A percentile compares a stretch with the other conserved stretches of the same genome.
phyloP scores from a whole-genome alignment of 2,888 invertebrate species.

The Hirtodrosophila cameraria region DNA sequence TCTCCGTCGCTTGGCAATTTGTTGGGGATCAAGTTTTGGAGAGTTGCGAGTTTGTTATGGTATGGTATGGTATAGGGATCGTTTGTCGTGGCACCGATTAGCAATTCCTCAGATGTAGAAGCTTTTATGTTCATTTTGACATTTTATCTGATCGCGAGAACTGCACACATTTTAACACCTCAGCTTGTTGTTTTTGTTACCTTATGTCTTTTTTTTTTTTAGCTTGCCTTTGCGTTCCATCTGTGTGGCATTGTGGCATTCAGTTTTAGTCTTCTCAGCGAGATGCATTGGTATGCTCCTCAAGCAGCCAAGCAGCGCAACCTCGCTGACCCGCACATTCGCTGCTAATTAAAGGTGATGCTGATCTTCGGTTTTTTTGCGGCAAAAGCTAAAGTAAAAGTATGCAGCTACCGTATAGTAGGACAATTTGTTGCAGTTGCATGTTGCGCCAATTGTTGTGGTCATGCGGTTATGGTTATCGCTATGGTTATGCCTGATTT shows the following conservation, averaged over 20 bases:
- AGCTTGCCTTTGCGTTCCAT: conserved; percentile 28
- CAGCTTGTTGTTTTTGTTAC: conserved; percentile 23
- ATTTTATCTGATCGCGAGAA: conserved; percentile 81
- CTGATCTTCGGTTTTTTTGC: neutral
- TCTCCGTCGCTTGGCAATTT: conserved; percentile 60
- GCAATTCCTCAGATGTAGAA: conserved; percentile 81
- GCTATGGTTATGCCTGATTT: conserved; percentile 78
- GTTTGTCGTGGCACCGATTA: conserved; percentile 62
- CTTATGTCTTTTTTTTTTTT: conserved; percentile 16
- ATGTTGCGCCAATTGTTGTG: conserved; percentile 82
- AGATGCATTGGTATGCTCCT: conserved; percentile 50
- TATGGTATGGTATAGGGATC: conserved; percentile 28
- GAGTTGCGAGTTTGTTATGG: conserved; percentile 12
- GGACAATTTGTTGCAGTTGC: conserved; percentile 77
- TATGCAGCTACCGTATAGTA: conserved; percentile 22
- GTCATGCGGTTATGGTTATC: conserved; percentile 53
- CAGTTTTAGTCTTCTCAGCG: conserved; percentile 22
- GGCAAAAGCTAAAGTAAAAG: conserved; percentile 5
- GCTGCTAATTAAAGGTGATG: conserved; percentile 61
- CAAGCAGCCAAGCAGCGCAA: neutral
- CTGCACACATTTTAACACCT: conserved; percentile 82
- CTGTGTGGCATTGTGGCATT: conserved; percentile 49
- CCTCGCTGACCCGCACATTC: conserved; percentile 11
- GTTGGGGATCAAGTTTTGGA: conserved; percentile 38
- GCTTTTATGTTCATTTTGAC: conserved; percentile 83